phyloP scores from a whole-genome alignment of 1,140 invertebrate genomes.

The Argopecten irradians region DNA sequence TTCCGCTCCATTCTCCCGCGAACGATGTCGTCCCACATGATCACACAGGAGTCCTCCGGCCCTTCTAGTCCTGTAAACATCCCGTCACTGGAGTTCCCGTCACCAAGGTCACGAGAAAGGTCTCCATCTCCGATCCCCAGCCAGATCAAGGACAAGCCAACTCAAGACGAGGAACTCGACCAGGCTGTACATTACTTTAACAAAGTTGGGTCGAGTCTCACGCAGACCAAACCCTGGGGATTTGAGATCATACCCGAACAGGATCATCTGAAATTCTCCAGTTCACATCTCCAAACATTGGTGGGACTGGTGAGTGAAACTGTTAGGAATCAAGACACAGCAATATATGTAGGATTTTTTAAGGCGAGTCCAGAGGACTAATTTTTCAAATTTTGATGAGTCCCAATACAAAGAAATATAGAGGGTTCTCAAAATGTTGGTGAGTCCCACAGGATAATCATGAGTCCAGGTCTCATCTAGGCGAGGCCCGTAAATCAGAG shows the following conservation, averaged over 20 bases:
- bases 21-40: slow-evolving; percentile 90
- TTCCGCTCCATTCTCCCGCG: slow-evolving; percentile 91
- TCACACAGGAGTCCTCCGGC: slow-evolving; percentile 58
- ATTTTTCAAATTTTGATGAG: too few species aligned
- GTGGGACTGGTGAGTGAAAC: slow-evolving; percentile 72
- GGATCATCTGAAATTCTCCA: slow-evolving; percentile 76
- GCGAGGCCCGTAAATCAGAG: too few species aligned
- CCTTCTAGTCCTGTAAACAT: slow-evolving; percentile 45
- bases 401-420: too few species aligned
- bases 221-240: slow-evolving; percentile 70
- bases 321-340: too few species aligned
- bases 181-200: slow-evolving; percentile 91
- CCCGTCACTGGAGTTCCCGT: slow-evolving; percentile 36
- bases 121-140: slow-evolving; percentile 75
- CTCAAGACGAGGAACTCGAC: slow-evolving; percentile 77
- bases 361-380: too few species aligned
- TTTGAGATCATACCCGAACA: slow-evolving; percentile 72
- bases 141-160: slow-evolving; percentile 37
- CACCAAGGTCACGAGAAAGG: slow-evolving; percentile 61
- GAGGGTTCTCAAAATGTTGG: too few species aligned
- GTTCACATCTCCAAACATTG: slow-evolving; percentile 71
- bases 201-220: slow-evolving; percentile 94
- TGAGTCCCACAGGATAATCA: too few species aligned
- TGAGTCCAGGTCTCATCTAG: too few species aligned
- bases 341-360: too few species aligned